Conservation (phyloP, 2,888 invertebrate species). For the Odontocerum albicorne region DNA sequence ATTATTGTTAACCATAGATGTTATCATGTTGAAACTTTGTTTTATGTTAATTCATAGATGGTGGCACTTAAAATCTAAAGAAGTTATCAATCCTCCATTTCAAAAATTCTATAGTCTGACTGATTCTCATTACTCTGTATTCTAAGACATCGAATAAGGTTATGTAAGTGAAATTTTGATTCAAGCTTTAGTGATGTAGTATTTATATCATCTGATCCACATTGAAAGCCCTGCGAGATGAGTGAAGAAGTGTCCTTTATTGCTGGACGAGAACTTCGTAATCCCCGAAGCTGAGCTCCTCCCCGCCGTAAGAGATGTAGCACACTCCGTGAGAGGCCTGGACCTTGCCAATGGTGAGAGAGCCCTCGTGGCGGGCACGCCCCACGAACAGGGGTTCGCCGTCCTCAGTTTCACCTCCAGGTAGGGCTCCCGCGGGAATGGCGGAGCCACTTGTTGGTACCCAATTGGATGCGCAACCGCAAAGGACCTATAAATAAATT, state of each 20-base stretch:
- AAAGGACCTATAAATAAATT: conserved; percentile 50
- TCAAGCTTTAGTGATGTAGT: too few species aligned
- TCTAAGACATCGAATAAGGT: too few species aligned
- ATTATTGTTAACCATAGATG: too few species aligned
- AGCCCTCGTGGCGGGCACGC: conserved; percentile 75
- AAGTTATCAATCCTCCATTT: too few species aligned
- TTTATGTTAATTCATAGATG: too few species aligned
- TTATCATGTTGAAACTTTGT: too few species aligned
- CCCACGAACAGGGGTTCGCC: conserved; percentile 81
- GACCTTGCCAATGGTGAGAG: conserved; percentile 78
- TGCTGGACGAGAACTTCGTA: conserved; percentile 70
- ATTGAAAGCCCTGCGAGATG: too few species aligned
- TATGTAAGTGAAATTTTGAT: too few species aligned
- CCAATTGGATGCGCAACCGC: conserved; percentile 69
- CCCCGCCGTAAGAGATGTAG: conserved; percentile 82
- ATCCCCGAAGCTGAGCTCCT: conserved; percentile 77
- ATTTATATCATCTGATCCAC: too few species aligned
- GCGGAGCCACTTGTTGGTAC: conserved; percentile 66
- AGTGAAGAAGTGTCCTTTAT: not conserved
- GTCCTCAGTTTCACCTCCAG: conserved; percentile 71
- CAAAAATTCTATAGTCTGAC: too few species aligned
- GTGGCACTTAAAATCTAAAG: too few species aligned
- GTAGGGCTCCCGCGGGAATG: conserved; percentile 75
- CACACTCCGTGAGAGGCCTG: conserved; percentile 80
- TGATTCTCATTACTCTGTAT: too few species aligned